These are phyloP conservation scores for Cepphus grylle DNA, from an alignment of 2,113 vertebrate genomes.

Conservation along the genomic window DNA sequence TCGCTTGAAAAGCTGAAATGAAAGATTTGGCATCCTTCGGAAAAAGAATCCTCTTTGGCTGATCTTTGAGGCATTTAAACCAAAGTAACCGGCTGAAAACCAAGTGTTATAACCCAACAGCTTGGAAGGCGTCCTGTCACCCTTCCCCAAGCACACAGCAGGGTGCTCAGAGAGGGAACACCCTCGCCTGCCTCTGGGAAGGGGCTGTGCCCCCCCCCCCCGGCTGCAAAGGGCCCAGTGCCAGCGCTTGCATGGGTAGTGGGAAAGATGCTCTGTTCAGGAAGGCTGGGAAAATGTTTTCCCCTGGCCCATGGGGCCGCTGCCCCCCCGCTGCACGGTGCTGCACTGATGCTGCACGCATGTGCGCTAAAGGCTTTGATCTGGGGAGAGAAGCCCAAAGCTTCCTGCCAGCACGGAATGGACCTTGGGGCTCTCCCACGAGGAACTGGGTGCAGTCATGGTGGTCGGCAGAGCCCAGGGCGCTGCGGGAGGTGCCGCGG, in stretches of 20 bases:
- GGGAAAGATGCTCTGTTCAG: not conserved
- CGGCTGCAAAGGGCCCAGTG: accelerated
- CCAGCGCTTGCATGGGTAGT: no score
- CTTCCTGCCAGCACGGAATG: not conserved
- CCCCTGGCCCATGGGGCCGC: accelerated
- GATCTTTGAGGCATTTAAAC: not conserved
- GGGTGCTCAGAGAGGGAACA: not conserved
- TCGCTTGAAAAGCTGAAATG: not conserved
- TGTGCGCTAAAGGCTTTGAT: accelerated
- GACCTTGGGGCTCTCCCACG: not conserved
- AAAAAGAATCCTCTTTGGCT: not conserved
- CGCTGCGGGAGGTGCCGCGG: accelerated
- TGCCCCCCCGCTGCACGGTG: not conserved
- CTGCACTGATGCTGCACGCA: accelerated
- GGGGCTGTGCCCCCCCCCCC: not conserved
- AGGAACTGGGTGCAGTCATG: accelerated
- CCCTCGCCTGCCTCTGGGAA: not conserved
- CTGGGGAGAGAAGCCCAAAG: not conserved
- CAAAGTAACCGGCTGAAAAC: not conserved
- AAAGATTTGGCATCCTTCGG: not conserved
- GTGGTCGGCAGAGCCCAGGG: not conserved
- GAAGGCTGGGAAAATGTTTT: not conserved
- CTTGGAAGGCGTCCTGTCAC: not conserved
- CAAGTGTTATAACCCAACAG: accelerated
- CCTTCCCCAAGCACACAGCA: accelerated